Base-by-base conservation (phyloP, 1,140 invertebrate genomes). In the Campoletis sonorensis region DNA sequence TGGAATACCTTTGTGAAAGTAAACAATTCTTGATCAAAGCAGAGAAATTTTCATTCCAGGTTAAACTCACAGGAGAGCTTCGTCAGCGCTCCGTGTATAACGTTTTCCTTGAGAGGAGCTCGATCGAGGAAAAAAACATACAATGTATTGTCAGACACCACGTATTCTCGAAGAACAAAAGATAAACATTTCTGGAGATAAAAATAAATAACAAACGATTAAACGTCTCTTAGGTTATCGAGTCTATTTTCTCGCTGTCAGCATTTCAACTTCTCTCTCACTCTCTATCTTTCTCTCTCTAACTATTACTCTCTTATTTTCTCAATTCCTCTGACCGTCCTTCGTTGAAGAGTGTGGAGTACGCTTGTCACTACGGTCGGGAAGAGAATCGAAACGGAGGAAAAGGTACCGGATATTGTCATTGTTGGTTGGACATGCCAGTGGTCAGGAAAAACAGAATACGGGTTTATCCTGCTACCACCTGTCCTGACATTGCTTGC, bases 161-260 rank as follows among this genome's bases (percentile, higher is more conserved):
- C 23, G 15, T 27, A 64, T 64, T 26, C 4, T n/a, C 54, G 21
- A 26, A 64, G 5, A 26, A 23, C 61, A 13, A 64, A 23, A 64
- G 61, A 64, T n/a, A n/a, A 70, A 70, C 30, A 27, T 70, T 33
- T 37, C 2, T n/a, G 10, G 30, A 33, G 30, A 16, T 16, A 33
- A 10, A 70, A 70, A 70, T 70, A 70, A 70, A 70, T 70, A 70
- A 70, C 67, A 70, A 70, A 33, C 67, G 67, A 70, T 70, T 70
- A 70, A 70, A 70, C 67, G 67, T 33, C 27, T 33, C 67, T 30
- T 70, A 30, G 27, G 67, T 37, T 33, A 70, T 70, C 27, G 27
- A 70, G 13, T 70, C 67, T 70, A 70, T 70, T 70, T 70, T 33
- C 67, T 30, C 67, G 67, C 15, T 70, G 67, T 70, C 67, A 70